Evolutionary conservation across 2,888 invertebrate species (phyloP), one percentile per base, ranked within the genome.

Genomic region (Bellardia pandia): DNA sequence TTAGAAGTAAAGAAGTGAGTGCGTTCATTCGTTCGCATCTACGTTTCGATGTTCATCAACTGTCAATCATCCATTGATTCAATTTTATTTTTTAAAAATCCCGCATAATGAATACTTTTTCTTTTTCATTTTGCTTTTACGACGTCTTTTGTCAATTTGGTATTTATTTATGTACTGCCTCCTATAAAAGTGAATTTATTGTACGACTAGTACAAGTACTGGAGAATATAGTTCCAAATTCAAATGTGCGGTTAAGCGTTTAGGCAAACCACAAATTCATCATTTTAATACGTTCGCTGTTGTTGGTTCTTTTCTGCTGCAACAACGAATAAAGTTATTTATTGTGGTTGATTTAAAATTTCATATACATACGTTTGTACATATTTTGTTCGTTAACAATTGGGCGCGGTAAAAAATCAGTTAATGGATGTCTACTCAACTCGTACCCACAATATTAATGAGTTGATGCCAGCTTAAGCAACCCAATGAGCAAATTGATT

Each of bases 221-320:
- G 11, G n/a, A 51, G 48, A 53, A 71, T 51, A 33, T 51, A 66
- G 37, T 60, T 53, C 48, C 69, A 40, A 75, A 72, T 79, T 88
- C 66, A 86, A 86, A 80, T 88, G 84, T 86, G 88, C 78, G 86
- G 86, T 86, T 86, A 85, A 85, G 80, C 80, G 83, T 88, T 87
- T 81, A 84, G 53, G 42, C 23, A 71, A 81, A 87, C 85, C 88
- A 86, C 87, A 87, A 86, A 87, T 88, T 88, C 87, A 88, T 88
- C 88, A 88, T 88, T 87, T 85, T 74, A 85, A 86, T 86, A 81
- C 64, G 64, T 82, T 74, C 51, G 13, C 16, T 76, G 45, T 16
- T 48, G 11, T 14, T 60, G n/a, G 30, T 84, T 37, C 53, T 42
- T 53, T 75, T 56, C 53, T 66, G 30, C 51, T 51, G 8, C 53